phyloP scores from a whole-genome alignment of 2,113 vertebrate genomes.

The Scytalopus superciliaris region DNA sequence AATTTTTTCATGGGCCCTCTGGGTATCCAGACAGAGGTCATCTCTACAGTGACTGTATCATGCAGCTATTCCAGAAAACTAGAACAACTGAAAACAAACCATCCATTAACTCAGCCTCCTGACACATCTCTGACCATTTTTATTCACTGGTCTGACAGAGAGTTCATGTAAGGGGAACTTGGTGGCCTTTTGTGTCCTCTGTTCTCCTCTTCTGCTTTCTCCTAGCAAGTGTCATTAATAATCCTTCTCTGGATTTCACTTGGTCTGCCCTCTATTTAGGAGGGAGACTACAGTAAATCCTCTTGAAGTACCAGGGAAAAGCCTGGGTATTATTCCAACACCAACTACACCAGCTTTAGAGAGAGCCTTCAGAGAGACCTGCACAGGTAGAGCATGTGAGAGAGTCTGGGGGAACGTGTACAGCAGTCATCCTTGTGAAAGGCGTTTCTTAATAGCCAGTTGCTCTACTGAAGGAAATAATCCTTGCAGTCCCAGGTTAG shows the following conservation, averaged over 20 bases:
- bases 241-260: neutral
- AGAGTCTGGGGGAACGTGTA: fast-evolving
- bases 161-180: neutral
- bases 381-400: neutral
- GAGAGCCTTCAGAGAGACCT: neutral
- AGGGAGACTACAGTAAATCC: neutral
- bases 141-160: neutral
- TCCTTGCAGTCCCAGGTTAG: neutral
- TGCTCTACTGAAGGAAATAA: neutral
- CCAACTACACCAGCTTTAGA: neutral
- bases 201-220: neutral
- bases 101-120: neutral
- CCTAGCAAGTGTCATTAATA: neutral
- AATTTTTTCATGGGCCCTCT: neutral
- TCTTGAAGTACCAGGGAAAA: neutral
- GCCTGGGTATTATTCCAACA: neutral
- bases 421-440: neutral
- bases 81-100: neutral
- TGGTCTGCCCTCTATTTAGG: neutral
- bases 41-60: neutral
- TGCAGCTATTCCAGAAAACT: neutral
- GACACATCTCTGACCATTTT: neutral
- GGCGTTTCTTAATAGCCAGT: neutral
- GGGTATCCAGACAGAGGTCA: neutral
- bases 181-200: neutral